Conservation (phyloP, 2,797 vertebrate genomes). For the Ctenochaetus hawaiiensis region DNA sequence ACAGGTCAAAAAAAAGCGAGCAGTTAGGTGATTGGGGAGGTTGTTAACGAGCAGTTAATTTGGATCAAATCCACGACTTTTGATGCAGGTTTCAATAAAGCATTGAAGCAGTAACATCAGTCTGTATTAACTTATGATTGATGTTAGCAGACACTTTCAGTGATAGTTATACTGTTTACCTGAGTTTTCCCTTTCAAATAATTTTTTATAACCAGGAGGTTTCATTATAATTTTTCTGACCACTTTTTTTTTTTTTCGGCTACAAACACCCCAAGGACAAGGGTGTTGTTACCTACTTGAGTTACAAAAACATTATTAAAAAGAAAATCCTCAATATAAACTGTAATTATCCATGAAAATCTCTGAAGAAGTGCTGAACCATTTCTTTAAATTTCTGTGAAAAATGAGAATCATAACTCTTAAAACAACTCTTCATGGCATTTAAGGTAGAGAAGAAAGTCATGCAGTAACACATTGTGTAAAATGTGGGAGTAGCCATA, state of each 20-base stretch:
- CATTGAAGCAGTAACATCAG: not conserved
- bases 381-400: not conserved
- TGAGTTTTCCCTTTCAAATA: not conserved
- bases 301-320: not conserved
- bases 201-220: no score
- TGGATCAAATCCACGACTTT: no score
- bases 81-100: not conserved
- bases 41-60: not conserved
- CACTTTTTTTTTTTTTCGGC: not conserved
- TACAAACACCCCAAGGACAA: not conserved
- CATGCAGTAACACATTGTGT: not conserved
- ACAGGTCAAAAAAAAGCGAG: no score
- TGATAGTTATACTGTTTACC: not conserved
- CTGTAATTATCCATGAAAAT: not conserved
- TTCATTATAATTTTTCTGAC: no score
- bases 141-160: not conserved
- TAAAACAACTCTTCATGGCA: not conserved
- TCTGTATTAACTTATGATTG: not conserved
- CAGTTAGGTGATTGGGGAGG: not conserved
- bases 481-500: constrained; percentile 3
- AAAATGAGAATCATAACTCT: not conserved
- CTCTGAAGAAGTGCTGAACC: not conserved
- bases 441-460: constrained; percentile 1
- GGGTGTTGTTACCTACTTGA: not conserved
- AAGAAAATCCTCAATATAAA: not conserved